Percentiles rank a stretch among this genome's conserved stretches.
These are phyloP conservation scores for Clarias magur DNA, from an alignment of 2,113 vertebrate genomes.

Conservation along the genomic window DNA sequence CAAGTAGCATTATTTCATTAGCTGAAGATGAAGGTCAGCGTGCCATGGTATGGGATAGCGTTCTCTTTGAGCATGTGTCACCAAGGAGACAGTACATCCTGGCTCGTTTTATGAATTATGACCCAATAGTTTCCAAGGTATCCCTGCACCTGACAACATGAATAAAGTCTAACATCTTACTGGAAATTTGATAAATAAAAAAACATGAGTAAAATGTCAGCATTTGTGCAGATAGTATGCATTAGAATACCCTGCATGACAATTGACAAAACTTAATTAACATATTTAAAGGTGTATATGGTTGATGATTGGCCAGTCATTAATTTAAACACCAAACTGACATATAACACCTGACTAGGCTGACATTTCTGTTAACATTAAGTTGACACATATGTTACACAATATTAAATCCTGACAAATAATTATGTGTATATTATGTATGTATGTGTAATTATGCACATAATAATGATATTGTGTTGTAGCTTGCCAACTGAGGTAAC, in stretches of 20 bases:
- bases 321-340: background rate
- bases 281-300: background rate
- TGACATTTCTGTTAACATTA: background rate
- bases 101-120: constrained; percentile 16
- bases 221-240: background rate
- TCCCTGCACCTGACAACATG: background rate
- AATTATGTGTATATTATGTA: too few relatives aligned
- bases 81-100: constrained; percentile 43
- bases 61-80: constrained; percentile 33
- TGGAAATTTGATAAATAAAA: background rate
- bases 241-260: background rate
- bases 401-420: background rate
- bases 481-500: background rate
- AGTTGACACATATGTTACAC: background rate
- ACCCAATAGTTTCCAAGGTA: background rate
- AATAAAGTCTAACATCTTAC: background rate
- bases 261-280: background rate
- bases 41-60: constrained; percentile 14
- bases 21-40: constrained; percentile 39
- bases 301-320: background rate
- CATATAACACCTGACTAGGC: background rate
- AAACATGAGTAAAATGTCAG: background rate
- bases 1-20: background rate
- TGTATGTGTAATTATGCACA: background rate
- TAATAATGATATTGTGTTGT: background rate